Base-by-base conservation (phyloP, 2,888 invertebrate genomes). In the Ochropleura leucogaster region DNA sequence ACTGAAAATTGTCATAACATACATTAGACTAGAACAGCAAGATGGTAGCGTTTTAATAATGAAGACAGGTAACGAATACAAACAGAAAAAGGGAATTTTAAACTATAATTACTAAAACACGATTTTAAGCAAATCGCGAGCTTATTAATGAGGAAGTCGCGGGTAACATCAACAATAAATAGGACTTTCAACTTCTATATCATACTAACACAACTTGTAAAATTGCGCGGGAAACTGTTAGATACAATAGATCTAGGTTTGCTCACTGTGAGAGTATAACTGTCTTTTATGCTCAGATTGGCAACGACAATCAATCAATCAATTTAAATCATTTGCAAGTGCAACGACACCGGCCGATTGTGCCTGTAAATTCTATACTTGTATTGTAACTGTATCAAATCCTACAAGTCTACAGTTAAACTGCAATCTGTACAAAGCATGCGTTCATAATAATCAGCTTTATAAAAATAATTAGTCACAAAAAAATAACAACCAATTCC, bases 311-410 rank as follows among this genome's bases (percentile, higher is more conserved):
- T 70, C 72, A 68, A 73, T 83, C 59, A 68, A 74, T 77, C 68
- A 81, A 69, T 82, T 66, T 71, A 73, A 73, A 77, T 65, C 68
- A 64, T 72, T 77, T 67, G 76, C 70, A 79, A 87, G 82, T 82
- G 85, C 85, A 81, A 59, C 64, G 85, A 69, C 77, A 82, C 44
- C 51, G 57, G 1, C 42, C 18, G 14, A 59, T 59, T 57, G 66
- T 55, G 47, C 12, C 30, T 12, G 57, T 18, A 68, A 62, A 8
- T n/a, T 47, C 53, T 20, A 12, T 42, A 20, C 18, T 44, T n/a
- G n/a, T 73, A 47, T 64, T 73, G 30, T 65, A 30, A 51, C 14
- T 40, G 20, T 49, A 46, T 51, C 49, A 55, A 64, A 44, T 4
- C 44, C 20, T 30, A 10, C 20, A 44, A 49, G 6, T 16, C 53